These are phyloP conservation scores for Clavelina lepadiformis DNA, from an alignment of 23 tunicate genomes.

Conservation along the genomic window DNA sequence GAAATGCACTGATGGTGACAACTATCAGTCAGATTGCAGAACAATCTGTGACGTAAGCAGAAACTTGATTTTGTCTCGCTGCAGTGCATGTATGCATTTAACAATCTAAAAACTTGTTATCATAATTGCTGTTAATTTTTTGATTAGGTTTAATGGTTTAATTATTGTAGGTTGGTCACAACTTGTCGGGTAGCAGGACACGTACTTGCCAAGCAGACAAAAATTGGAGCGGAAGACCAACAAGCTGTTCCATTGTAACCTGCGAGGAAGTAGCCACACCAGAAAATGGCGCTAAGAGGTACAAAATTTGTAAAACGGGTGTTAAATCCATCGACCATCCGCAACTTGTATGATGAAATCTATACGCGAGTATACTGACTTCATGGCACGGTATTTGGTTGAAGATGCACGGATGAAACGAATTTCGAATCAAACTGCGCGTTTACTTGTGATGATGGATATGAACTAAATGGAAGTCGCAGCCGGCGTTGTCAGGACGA, in stretches of 20 bases:
- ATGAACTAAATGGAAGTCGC: slow-evolving; percentile 45
- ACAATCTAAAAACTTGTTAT: background rate
- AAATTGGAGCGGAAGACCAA: slow-evolving; percentile 64
- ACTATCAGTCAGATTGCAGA: slow-evolving; percentile 73
- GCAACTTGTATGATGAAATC: no score
- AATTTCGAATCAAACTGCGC: slow-evolving; percentile 64
- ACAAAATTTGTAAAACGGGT: background rate
- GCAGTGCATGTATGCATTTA: no score
- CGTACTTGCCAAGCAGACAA: slow-evolving; percentile 57
- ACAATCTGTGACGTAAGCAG: slow-evolving; percentile 68
- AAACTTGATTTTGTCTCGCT: no score
- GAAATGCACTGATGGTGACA: slow-evolving; percentile 60
- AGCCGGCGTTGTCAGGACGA: slow-evolving; percentile 79
- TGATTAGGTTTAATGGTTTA: no score
- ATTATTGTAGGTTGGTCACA: slow-evolving; percentile 64
- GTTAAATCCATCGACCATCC: background rate
- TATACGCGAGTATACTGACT: no score
- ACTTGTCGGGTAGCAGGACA: slow-evolving; percentile 47
- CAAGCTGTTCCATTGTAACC: slow-evolving; percentile 49
- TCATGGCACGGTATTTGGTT: no score
- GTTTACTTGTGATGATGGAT: slow-evolving; percentile 55
- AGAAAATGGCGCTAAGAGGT: slow-evolving; percentile 74
- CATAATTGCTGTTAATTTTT: background rate
- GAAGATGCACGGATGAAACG: slow-evolving; percentile 28
- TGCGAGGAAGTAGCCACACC: slow-evolving; percentile 51